These are phyloP conservation scores for Champsocephalus esox DNA, from an alignment of 2,797 vertebrate genomes.

Conservation along the genomic window DNA sequence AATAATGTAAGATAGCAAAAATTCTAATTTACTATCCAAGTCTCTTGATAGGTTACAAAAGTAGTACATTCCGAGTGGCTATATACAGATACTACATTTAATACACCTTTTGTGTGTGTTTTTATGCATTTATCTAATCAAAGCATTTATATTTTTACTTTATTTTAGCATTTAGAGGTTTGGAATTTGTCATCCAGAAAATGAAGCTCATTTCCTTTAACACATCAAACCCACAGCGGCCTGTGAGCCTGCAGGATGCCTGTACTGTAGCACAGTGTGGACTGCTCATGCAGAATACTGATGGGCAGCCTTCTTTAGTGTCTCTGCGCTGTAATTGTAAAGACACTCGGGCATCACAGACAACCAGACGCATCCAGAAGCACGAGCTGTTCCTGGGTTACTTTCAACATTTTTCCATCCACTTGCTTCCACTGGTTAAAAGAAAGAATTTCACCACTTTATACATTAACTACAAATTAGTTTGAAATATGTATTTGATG, in stretches of 20 bases:
- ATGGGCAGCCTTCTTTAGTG: constrained; percentile 1
- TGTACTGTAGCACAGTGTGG: constrained; percentile 3
- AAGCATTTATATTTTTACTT: too few species aligned
- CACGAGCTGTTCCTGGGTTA: neutral
- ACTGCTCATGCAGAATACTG: constrained; percentile 17
- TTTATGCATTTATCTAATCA: neutral
- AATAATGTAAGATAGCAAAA: too few species aligned
- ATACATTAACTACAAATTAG: neutral
- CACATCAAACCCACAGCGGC: constrained; percentile 1
- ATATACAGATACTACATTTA: too few species aligned
- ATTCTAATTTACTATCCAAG: too few species aligned
- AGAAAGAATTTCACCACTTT: neutral
- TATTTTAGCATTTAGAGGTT: neutral
- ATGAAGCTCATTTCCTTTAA: neutral
- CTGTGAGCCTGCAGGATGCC: constrained; percentile 1
- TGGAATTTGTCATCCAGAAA: neutral
- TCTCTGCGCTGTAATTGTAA: neutral
- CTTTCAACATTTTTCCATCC: too few species aligned
- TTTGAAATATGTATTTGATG: neutral
- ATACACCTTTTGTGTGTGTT: neutral
- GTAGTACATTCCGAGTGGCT: too few species aligned
- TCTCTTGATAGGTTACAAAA: too few species aligned
- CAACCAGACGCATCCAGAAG: neutral
- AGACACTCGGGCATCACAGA: neutral
- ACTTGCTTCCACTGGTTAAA: neutral